A percentile compares a stretch with the other conserved stretches of the same genome.
Evolutionary conservation across 35 echinoderm and acorn worm genomes (phyloP).

Genomic region (Holothuria glaberrima): DNA sequence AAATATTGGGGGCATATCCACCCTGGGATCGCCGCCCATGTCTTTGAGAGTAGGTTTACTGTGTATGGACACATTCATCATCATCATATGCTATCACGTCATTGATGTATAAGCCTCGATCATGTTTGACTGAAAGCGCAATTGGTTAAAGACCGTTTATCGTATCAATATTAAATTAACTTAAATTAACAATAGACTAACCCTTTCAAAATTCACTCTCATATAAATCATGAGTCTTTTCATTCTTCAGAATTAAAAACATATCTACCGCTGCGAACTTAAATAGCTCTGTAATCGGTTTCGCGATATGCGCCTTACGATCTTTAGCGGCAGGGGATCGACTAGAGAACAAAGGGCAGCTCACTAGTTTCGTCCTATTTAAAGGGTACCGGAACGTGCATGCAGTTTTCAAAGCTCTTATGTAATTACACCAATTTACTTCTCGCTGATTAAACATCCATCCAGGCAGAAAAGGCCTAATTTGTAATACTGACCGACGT

Average conservation of each 20-base stretch:
- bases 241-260: too few relatives aligned
- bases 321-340: neutral
- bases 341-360: constrained; percentile 14
- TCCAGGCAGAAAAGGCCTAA: neutral
- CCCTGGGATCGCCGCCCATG: too few relatives aligned
- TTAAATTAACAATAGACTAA: neutral
- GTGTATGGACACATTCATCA: too few relatives aligned
- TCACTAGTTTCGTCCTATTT: constrained; percentile 4
- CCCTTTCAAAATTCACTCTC: neutral
- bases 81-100: too few relatives aligned
- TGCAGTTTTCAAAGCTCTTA: neutral
- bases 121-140: too few relatives aligned
- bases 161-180: too few relatives aligned
- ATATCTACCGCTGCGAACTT: constrained; percentile 25
- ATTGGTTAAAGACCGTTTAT: too few relatives aligned
- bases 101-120: too few relatives aligned
- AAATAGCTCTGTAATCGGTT: constrained; percentile 20
- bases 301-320: neutral
- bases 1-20: too few relatives aligned
- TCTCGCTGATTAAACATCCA: constrained; percentile 21
- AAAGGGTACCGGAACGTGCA: neutral
- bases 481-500: constrained; percentile 13
- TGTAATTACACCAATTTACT: constrained; percentile 36
- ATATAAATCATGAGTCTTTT: constrained; percentile 5
- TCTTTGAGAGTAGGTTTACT: too few relatives aligned